Base-by-base conservation (phyloP, 2,113 vertebrate genomes). In the Sinocyclocheilus rhinocerous region DNA sequence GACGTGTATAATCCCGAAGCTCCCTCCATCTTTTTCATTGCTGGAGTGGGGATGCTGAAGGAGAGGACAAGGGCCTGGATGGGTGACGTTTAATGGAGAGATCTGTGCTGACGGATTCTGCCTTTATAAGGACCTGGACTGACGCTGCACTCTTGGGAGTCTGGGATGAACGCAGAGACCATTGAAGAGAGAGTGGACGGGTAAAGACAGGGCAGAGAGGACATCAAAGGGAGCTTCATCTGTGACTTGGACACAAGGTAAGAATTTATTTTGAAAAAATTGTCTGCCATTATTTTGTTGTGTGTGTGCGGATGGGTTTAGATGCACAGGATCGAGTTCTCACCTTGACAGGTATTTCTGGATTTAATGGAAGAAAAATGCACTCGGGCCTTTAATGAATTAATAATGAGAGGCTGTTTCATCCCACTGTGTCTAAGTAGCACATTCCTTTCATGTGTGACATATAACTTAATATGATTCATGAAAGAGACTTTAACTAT, bases 1-100 rank as follows among this genome's bases (percentile, higher is more conserved):
- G 84, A 82, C 69, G 82, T 90, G 92, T 92, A 93, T 93, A 94
- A 93, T 90, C 81, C 89, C 16, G 81, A 83, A 78, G 84, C 90
- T 87, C 88, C 87, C 88, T 92, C 91, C 90, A 92, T 94, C 91
- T 93, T 89, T 89, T 67, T 88, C 73, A 69, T 83, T 87, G 92
- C 84, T 26, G 26, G 75, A 76, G 50, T 57, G 84, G 78, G 72
- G 36, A 63, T 83, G 63, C 76, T 57, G 61, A 78, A 76, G 57
- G 57, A 76, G 73, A 87, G 83, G 73, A 90, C 84, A 50, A n/a
- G 76, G 50, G 63, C 65, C 65, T 79, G 36, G 72, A 76, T 61
- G 72, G 84, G 86, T 89, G 86, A 85, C 81, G 61, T 52, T 80
- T 90, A 85, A 76, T 26, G 52, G 67, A 85, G 70, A 61, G 73